These are phyloP conservation scores for Leucophora obtusa DNA, from an alignment of 2,888 invertebrate genomes.

Conservation along the genomic window DNA sequence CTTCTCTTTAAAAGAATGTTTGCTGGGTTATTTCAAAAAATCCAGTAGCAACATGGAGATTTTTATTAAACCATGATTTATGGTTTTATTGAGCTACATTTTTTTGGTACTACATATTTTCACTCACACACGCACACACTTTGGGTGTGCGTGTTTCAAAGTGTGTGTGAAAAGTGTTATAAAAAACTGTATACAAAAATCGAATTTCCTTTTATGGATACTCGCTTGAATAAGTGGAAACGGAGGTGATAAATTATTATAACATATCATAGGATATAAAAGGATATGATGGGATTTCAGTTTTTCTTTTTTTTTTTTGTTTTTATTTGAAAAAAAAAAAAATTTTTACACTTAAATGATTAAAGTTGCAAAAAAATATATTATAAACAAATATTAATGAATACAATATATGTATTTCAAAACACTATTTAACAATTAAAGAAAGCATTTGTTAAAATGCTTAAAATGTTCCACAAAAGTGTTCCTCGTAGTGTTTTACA, in stretches of 20 bases:
- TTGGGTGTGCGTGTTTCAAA: neutral
- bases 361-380: constrained; percentile 28
- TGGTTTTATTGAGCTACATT: constrained; percentile 60
- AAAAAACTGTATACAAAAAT: constrained; percentile 40
- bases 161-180: neutral
- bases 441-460: too few species aligned
- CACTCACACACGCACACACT: constrained; percentile 1
- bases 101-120: constrained; percentile 16
- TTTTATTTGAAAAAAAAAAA: neutral
- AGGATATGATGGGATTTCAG: constrained; percentile 50
- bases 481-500: too few species aligned
- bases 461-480: too few species aligned
- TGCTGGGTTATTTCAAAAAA: neutral
- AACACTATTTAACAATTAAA: too few species aligned
- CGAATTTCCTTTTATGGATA: constrained; percentile 55
- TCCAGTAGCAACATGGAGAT: constrained; percentile 31
- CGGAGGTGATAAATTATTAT: constrained; percentile 64
- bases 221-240: constrained; percentile 54
- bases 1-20: neutral
- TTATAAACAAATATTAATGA: neutral
- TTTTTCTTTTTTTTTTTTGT: constrained; percentile 29
- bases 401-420: neutral
- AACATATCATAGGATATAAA: constrained; percentile 58
- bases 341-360: constrained; percentile 46
- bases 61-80: constrained; percentile 61